Evolutionary conservation across 2,113 vertebrate genomes (phyloP).

Genomic region (Panurus biarmicus): DNA sequence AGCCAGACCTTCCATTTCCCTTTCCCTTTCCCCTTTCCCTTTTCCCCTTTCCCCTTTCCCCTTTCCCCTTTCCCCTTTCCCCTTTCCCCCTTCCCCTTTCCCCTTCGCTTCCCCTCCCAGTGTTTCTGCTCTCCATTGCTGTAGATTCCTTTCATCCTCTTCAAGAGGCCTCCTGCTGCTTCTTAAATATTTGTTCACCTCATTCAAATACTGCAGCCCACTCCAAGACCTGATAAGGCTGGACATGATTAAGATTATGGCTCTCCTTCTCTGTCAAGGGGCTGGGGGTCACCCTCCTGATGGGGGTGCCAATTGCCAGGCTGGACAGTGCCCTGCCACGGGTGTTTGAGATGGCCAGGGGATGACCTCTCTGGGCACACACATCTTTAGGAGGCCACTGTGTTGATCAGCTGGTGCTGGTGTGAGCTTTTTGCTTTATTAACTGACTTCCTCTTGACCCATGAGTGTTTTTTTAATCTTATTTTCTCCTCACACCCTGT

Average conservation of each 20-base stretch:
- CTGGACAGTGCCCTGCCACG: rapidly evolving
- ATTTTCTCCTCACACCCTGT: neutral
- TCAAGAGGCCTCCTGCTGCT: neutral
- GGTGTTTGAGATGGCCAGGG: too few relatives aligned
- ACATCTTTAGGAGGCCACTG: neutral
- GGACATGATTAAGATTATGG: rapidly evolving
- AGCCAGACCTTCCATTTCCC: neutral
- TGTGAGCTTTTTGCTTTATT: neutral
- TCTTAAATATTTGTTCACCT: neutral
- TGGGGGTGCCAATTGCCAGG: neutral
- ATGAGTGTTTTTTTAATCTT: neutral
- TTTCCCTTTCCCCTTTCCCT: too few relatives aligned
- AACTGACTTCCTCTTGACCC: neutral
- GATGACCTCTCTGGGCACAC: neutral
- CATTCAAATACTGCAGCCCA: neutral
- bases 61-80: too few relatives aligned
- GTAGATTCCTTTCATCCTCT: neutral
- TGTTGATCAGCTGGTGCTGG: neutral
- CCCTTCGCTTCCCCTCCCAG: neutral
- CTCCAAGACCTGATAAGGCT: neutral
- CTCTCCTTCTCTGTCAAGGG: neutral
- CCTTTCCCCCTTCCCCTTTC: too few relatives aligned
- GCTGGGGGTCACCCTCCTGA: neutral
- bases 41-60: too few relatives aligned
- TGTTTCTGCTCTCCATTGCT: neutral